These are phyloP conservation scores for Syrmaticus mikado DNA, from an alignment of 2,113 vertebrate species.

Conservation along the genomic window DNA sequence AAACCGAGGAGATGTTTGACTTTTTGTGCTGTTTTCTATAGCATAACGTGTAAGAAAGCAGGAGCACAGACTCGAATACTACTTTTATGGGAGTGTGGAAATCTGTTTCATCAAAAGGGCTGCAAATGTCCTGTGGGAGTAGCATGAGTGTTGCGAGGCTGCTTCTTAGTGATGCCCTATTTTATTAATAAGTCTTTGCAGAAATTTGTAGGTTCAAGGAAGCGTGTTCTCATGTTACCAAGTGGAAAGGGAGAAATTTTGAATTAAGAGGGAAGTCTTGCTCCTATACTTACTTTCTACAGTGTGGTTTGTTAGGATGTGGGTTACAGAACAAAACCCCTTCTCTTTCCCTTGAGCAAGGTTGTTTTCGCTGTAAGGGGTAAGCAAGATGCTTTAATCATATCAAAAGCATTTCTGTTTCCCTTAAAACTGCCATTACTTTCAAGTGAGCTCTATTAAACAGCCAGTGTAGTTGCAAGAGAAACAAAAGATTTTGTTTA, in stretches of 20 bases:
- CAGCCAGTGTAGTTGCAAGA: not conserved
- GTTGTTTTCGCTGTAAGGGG: not conserved
- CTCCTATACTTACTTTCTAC: not conserved
- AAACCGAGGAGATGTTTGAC: slow-evolving; percentile 12
- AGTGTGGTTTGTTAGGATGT: not conserved
- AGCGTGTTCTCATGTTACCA: not conserved
- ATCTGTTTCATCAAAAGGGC: not conserved
- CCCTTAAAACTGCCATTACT: not conserved
- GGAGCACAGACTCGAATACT: not conserved
- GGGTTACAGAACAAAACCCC: not conserved
- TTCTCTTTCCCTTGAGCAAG: not conserved
- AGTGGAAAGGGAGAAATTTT: not conserved
- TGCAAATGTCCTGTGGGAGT: not conserved
- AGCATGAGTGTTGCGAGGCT: not conserved
- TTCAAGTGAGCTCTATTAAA: not conserved
- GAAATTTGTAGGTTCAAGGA: not conserved
- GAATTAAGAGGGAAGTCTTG: not conserved
- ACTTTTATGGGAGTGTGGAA: not conserved
- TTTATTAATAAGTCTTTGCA: slow-evolving; percentile 54
- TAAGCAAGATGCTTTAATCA: not conserved
- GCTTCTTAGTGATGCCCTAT: slow-evolving; percentile 19
- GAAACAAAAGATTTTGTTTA: not conserved
- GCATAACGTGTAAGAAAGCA: not conserved
- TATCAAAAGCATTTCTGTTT: not conserved
- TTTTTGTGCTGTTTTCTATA: slow-evolving; percentile 11